phyloP scores from a whole-genome alignment of 2,888 invertebrate genomes.

The Neocrepidodera transversa region DNA sequence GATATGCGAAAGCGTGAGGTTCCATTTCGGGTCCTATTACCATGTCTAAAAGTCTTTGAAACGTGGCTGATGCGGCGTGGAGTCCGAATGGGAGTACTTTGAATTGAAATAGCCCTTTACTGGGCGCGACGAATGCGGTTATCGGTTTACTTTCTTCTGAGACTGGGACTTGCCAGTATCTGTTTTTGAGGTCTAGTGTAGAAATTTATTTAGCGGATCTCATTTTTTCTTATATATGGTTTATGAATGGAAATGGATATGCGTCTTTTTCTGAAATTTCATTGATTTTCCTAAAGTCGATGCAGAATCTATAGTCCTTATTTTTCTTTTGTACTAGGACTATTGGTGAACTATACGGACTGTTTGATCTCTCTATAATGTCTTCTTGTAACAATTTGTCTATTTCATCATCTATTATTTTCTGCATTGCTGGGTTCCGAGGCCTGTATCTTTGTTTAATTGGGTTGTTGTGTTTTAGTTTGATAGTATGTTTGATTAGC shows the following conservation, averaged over 20 bases:
- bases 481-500: no score
- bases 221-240: constrained; percentile 44
- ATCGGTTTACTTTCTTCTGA: constrained; percentile 33
- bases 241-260: constrained; percentile 46
- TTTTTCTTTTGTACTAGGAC: constrained; percentile 33
- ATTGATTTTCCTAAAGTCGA: background rate
- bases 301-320: constrained; percentile 22
- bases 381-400: constrained; percentile 27
- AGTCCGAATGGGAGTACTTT: constrained; percentile 49
- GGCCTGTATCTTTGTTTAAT: constrained; percentile 42
- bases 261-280: constrained; percentile 31
- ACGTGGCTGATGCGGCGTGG: background rate
- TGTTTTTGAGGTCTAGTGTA: constrained; percentile 34
- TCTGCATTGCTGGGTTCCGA: constrained; percentile 38
- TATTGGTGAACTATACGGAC: constrained; percentile 33
- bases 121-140: constrained; percentile 43
- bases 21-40: constrained; percentile 3
- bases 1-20: background rate
- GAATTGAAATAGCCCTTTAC: constrained; percentile 43
- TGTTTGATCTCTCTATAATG: constrained; percentile 31
- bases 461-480: constrained; percentile 8
- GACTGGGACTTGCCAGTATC: constrained; percentile 47
- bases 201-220: constrained; percentile 41
- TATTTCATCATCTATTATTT: constrained; percentile 28
- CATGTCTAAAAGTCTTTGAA: background rate